Conservation (phyloP, 2,797 vertebrate species). For the Pseudopleuronectes americanus region DNA sequence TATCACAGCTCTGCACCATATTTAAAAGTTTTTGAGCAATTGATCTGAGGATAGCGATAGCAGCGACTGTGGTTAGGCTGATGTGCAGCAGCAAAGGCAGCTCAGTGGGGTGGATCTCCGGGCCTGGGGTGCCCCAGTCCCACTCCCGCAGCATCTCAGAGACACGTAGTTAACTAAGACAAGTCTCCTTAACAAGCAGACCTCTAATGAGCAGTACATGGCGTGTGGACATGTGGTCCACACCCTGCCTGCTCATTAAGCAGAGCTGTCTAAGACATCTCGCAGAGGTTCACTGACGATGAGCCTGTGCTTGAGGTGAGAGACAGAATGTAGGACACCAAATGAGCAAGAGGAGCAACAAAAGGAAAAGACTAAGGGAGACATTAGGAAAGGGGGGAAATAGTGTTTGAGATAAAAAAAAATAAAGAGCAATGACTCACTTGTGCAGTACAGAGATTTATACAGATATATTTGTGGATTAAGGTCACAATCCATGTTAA, state of each 20-base stretch:
- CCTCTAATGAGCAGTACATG: conserved; percentile 62
- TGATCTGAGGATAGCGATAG: conserved; percentile 22
- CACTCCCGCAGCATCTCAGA: conserved; percentile 35
- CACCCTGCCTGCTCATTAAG: conserved; percentile 68
- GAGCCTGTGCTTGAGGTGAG: conserved; percentile 45
- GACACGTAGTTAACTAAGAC: conserved; percentile 47
- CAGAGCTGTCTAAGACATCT: conserved; percentile 52
- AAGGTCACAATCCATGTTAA: conserved; percentile 46
- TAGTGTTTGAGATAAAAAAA: conserved; percentile 44
- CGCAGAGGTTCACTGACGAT: conserved; percentile 46
- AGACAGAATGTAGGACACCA: conserved; percentile 57
- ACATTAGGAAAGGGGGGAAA: conserved; percentile 7
- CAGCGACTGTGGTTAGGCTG: conserved; percentile 1
- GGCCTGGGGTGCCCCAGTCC: conserved; percentile 9
- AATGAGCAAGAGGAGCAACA: conserved; percentile 15
- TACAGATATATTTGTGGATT: conserved; percentile 1
- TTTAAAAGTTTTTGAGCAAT: conserved; percentile 14
- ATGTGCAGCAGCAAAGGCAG: conserved; percentile 3
- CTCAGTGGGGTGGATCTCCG: conserved; percentile 16
- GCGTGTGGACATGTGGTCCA: conserved; percentile 53
- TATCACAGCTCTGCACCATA: conserved; percentile 5
- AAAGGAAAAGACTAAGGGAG: conserved; percentile 1
- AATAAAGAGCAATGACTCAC: conserved; percentile 43
- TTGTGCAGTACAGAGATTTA: conserved; percentile 27
- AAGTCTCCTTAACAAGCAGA: conserved; percentile 31